These are phyloP conservation scores for Nothobranchius kuhntae DNA, from an alignment of 2,113 vertebrate genomes.

Conservation along the genomic window DNA sequence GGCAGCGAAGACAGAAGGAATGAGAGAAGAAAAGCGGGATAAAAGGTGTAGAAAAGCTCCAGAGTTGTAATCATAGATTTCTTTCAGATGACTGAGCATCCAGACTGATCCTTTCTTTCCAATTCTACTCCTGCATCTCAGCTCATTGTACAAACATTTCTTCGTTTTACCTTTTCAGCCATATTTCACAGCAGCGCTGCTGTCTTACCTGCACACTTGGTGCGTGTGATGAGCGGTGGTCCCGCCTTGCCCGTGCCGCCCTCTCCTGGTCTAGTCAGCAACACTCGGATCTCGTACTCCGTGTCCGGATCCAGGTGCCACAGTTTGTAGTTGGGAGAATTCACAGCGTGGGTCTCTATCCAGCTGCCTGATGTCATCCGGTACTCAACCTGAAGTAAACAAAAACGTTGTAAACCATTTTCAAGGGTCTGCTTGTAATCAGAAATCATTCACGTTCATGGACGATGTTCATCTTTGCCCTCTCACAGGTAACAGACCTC, in stretches of 20 bases:
- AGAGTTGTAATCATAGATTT: slow-evolving; percentile 57
- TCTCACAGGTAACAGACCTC: slow-evolving; percentile 70
- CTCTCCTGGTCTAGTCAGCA: slow-evolving; percentile 93
- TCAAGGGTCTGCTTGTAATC: background rate
- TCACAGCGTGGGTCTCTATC: slow-evolving; percentile 97
- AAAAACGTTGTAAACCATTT: background rate
- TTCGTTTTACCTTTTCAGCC: background rate
- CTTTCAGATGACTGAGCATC: slow-evolving; percentile 58
- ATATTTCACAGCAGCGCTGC: background rate
- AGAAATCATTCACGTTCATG: background rate
- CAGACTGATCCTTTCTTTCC: slow-evolving; percentile 29
- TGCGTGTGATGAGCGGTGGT: slow-evolving; percentile 92
- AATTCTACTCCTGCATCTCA: slow-evolving; percentile 16
- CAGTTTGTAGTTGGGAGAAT: slow-evolving; percentile 93
- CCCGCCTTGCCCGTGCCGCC: slow-evolving; percentile 94
- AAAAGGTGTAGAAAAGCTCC: slow-evolving; percentile 44
- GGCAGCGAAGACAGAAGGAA: slow-evolving; percentile 20
- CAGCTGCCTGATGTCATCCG: slow-evolving; percentile 95
- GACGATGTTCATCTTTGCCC: background rate
- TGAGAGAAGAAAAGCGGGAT: slow-evolving; percentile 29
- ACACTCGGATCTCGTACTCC: slow-evolving; percentile 93
- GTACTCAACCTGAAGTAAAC: slow-evolving; percentile 85
- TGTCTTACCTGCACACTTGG: slow-evolving; percentile 94
- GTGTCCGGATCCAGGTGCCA: slow-evolving; percentile 99
- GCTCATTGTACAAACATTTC: slow-evolving; percentile 38